Conservation (phyloP, 2,888 invertebrate species). For the Ornithoptera alexandrae region DNA sequence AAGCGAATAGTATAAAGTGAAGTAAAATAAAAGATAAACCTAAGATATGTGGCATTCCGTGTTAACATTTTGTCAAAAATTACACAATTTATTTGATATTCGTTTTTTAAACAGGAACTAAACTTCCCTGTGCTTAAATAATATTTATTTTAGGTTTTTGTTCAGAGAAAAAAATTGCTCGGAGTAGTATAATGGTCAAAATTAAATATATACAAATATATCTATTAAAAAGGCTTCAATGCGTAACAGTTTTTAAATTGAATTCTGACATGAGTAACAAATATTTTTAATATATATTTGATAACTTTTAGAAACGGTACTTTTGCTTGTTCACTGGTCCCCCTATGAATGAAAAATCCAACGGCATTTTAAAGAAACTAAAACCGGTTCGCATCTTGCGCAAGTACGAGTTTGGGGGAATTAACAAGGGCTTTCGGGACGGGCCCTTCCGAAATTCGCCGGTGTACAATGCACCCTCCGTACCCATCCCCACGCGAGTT, state of each 20-base stretch:
- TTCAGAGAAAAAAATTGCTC: background rate
- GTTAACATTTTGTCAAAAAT: background rate
- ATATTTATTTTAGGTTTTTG: background rate
- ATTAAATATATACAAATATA: background rate
- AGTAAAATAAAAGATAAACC: background rate
- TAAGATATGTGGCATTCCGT: background rate
- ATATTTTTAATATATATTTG: slow-evolving; percentile 10
- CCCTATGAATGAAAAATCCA: slow-evolving; percentile 60
- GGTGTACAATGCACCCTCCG: slow-evolving; percentile 80
- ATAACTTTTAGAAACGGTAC: slow-evolving; percentile 19
- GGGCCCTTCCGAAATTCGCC: slow-evolving; percentile 78
- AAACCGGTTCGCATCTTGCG: slow-evolving; percentile 79
- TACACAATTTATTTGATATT: background rate
- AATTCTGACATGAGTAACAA: background rate
- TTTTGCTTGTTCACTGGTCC: slow-evolving; percentile 15
- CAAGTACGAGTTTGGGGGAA: slow-evolving; percentile 69
- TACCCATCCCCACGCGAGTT: slow-evolving; percentile 77
- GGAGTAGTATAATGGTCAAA: background rate
- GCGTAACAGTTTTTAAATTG: too few species aligned
- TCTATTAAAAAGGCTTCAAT: background rate
- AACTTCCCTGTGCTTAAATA: background rate
- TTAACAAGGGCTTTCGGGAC: slow-evolving; percentile 70
- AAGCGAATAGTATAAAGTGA: background rate
- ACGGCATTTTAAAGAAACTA: slow-evolving; percentile 71
- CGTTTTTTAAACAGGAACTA: background rate